Conservation (phyloP, 2,888 invertebrate genomes). For the Perizoma flavofasciatum region DNA sequence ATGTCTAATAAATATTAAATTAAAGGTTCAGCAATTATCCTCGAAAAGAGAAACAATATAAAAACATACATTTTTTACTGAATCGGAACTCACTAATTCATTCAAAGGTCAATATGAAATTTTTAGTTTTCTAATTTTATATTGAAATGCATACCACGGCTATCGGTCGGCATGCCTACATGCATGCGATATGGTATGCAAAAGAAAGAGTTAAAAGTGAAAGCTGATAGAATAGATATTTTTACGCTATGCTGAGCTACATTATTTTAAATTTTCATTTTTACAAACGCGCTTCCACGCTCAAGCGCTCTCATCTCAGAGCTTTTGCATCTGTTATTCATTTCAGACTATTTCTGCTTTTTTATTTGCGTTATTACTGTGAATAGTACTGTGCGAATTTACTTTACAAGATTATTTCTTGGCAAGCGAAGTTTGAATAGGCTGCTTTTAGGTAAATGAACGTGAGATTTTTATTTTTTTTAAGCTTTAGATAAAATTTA, state of each 20-base stretch:
- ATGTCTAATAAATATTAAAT: too few species aligned
- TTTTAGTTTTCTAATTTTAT: too few species aligned
- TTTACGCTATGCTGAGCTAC: conserved; percentile 26
- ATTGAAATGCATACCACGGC: too few species aligned
- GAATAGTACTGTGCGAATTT: conserved; percentile 17
- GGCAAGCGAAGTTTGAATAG: conserved; percentile 12
- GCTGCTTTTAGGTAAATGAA: conserved; percentile 14
- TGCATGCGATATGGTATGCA: too few species aligned
- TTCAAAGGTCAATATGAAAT: too few species aligned
- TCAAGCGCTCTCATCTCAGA: conserved; percentile 34
- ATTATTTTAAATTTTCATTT: conserved; percentile 44
- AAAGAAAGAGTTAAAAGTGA: too few species aligned
- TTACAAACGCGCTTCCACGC: conserved; percentile 36
- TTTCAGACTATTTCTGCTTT: conserved; percentile 28
- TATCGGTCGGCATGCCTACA: too few species aligned
- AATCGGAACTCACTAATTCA: too few species aligned
- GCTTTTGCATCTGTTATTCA: conserved; percentile 37
- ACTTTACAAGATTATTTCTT: conserved; percentile 16
- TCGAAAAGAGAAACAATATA: too few species aligned
- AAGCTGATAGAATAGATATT: not conserved
- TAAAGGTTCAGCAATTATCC: too few species aligned
- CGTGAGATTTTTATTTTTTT: conserved; percentile 12
- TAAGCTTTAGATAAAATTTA: conserved; percentile 2
- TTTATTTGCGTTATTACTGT: conserved; percentile 26
- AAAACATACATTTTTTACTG: too few species aligned